A percentile compares a stretch with the other conserved stretches of the same genome.
Evolutionary conservation across 2,113 vertebrate species (phyloP).

Genomic region (Pristiophorus japonicus): DNA sequence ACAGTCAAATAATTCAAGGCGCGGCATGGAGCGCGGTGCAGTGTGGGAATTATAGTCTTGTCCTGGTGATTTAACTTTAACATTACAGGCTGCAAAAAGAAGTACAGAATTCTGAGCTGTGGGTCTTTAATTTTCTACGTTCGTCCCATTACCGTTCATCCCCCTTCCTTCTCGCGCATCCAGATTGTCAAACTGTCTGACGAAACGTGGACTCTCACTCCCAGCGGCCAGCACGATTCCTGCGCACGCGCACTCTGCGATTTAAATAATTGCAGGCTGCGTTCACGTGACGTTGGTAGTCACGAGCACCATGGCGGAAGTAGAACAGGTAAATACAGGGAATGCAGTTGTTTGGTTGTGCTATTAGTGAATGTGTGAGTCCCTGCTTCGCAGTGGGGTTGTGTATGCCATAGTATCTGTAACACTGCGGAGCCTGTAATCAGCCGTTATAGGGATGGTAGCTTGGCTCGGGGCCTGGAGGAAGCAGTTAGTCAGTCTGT

Average conservation of each 20-base stretch:
- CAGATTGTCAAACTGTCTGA: too few relatives aligned
- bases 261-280: neutral
- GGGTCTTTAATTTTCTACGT: neutral
- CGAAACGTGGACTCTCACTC: neutral
- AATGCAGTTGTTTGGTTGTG: neutral
- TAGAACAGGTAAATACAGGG: neutral
- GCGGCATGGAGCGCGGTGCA: too few relatives aligned
- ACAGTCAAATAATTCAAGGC: neutral
- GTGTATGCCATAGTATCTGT: neutral
- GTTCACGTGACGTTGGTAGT: neutral
- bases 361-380: neutral
- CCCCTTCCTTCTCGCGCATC: neutral
- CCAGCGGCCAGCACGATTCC: neutral
- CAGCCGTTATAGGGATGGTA: neutral
- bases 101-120: neutral
- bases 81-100: neutral
- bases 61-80: neutral
- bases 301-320: conserved; percentile 16
- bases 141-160: neutral
- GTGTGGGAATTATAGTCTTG: too few relatives aligned
- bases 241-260: neutral
- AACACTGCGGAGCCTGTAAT: neutral
- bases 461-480: neutral
- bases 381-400: neutral
- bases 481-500: neutral